A percentile compares a stretch with the other conserved stretches of the same genome.
Evolutionary conservation across 1,140 invertebrate species (phyloP).

Genomic region (Drosophila nannoptera): DNA sequence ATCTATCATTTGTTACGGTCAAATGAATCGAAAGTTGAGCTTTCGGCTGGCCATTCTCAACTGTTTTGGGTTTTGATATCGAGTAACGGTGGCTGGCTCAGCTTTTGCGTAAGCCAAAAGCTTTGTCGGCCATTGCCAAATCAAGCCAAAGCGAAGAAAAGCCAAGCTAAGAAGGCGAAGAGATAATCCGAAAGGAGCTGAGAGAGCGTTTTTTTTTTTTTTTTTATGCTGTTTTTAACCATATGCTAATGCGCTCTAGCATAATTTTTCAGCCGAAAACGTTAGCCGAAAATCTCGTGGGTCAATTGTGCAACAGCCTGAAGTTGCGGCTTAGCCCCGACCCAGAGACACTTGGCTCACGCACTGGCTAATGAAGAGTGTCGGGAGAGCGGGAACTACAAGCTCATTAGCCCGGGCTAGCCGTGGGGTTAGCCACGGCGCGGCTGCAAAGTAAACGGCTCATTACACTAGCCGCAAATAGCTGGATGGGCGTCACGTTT

Average conservation of each 20-base stretch:
- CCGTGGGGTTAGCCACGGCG: background rate
- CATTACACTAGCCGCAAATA: conserved; percentile 63
- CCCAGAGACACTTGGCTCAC: background rate
- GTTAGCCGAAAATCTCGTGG: background rate
- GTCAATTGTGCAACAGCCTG: conserved; percentile 28
- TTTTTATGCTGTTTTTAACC: no score
- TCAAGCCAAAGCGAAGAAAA: background rate
- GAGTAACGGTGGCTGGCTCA: conserved; percentile 25
- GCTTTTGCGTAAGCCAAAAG: conserved; percentile 13
- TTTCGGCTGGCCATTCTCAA: background rate
- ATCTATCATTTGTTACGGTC: background rate
- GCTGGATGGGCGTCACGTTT: conserved; percentile 49
- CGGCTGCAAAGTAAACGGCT: conserved; percentile 50
- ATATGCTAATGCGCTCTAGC: no score
- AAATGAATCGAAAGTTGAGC: conserved; percentile 8
- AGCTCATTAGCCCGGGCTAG: conserved; percentile 48
- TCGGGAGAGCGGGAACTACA: conserved; percentile 22
- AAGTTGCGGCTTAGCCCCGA: conserved; percentile 26
- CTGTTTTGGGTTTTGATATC: conserved; percentile 31
- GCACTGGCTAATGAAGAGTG: conserved; percentile 37
- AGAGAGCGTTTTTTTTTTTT: background rate
- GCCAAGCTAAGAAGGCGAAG: no score
- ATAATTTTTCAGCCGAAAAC: background rate
- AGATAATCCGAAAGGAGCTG: no score
- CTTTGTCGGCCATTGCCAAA: background rate